Evolutionary conservation across 2,113 vertebrate genomes (phyloP), one percentile per base, ranked within the genome.

Genomic region (Lepus timidus): DNA sequence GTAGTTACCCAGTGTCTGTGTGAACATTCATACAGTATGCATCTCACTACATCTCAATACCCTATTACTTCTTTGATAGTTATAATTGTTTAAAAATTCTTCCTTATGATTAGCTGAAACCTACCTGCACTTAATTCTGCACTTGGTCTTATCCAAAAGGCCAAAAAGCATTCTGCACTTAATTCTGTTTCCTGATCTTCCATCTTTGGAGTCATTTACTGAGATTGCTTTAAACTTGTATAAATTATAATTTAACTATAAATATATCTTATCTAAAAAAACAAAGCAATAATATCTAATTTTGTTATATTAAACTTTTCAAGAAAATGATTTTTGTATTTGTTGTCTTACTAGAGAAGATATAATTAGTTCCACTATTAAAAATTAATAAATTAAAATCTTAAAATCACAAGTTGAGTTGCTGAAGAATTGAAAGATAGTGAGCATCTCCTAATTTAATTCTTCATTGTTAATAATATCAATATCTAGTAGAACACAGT

Each of bases 291-390:
- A 76, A 25, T 79, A 51, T 74, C 23, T 68, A 90, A 78, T 27
- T 55, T 89, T 64, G 31, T 6, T 25, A 2, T 51, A 9, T 12
- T 9, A 14, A 8, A 11, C 10, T 85, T 61, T 73, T 94, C 85
- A 78, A 52, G 64, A 71, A 85, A 36, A 55, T 44, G 13, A 79
- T 44, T 85, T 90, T 95, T 92, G 20, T 2, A 80, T 74, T 23
- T 79, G 33, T 10, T 85, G 33, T 80, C n/a, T 13, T 67, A 62
- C 12, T n/a, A 20, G 1, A 75, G 36, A 68, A 85, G 1, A 1
- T 61, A 19, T 74, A 90, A 71, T 81, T 93, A 62, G 19, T 39
- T 9, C 10, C 29, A 39, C 80, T 95, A 67, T 20, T 80, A 81
- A 85, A 49, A 16, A 44, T 74, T 58, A 65, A 75, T 29, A 81